Percentiles rank a stretch among this genome's conserved stretches.
Evolutionary conservation across 2,113 vertebrate species (phyloP).

Genomic region (Chascanopsetta lugubris): DNA sequence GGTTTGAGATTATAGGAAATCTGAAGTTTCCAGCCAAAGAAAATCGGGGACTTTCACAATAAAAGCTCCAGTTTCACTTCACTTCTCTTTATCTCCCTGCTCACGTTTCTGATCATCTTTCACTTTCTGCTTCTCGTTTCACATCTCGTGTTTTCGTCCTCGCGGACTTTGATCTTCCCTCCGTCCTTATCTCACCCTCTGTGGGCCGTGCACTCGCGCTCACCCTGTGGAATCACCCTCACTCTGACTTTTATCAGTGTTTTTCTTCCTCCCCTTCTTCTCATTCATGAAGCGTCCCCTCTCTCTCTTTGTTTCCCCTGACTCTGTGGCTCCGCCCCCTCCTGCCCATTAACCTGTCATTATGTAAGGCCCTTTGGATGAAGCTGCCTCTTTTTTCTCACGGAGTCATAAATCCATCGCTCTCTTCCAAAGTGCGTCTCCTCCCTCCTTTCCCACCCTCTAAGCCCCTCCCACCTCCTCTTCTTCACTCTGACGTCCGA

Average conservation of each 20-base stretch:
- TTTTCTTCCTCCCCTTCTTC: background rate
- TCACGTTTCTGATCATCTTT: slow-evolving; percentile 7
- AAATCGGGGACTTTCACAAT: too few relatives aligned
- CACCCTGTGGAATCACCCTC: background rate
- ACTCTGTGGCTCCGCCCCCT: background rate
- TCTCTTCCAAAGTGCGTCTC: slow-evolving; percentile 6
- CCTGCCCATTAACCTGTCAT: slow-evolving; percentile 58
- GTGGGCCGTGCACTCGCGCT: too few relatives aligned
- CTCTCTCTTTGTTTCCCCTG: background rate
- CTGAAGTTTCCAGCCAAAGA: too few relatives aligned
- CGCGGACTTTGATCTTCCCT: slow-evolving; percentile 15
- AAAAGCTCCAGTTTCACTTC: slow-evolving; percentile 2
- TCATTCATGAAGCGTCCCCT: slow-evolving; percentile 2
- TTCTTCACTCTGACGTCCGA: background rate
- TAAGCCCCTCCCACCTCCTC: slow-evolving; percentile 10
- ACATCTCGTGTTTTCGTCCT: background rate
- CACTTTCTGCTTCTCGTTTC: slow-evolving; percentile 4
- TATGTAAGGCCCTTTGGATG: slow-evolving; percentile 47
- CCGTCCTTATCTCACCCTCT: slow-evolving; percentile 10
- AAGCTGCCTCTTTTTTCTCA: slow-evolving; percentile 58
- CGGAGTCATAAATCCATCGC: slow-evolving; percentile 64
- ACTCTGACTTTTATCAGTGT: background rate
- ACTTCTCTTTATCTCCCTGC: background rate
- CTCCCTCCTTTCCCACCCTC: slow-evolving; percentile 67
- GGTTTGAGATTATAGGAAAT: too few relatives aligned